phyloP scores from a whole-genome alignment of 35 echinoderm and acorn worm species.

The Diadema setosum region DNA sequence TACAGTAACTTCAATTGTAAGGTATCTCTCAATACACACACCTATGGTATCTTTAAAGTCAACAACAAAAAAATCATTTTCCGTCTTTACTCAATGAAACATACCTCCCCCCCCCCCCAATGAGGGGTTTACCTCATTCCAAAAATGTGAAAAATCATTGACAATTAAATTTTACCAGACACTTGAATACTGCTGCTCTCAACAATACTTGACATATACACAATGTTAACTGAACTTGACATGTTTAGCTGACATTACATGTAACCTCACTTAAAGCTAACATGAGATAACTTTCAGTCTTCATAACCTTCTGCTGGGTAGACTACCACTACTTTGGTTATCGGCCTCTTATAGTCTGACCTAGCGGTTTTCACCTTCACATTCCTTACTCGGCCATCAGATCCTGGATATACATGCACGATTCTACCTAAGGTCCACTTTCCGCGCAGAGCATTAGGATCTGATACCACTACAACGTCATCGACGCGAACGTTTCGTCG shows the following conservation, averaged over 20 bases:
- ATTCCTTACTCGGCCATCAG: slow-evolving; percentile 34
- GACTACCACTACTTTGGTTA: slow-evolving; percentile 29
- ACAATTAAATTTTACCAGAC: not conserved
- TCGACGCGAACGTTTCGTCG: slow-evolving; percentile 1
- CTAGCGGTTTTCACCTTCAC: slow-evolving; percentile 19
- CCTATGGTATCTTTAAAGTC: too few species aligned
- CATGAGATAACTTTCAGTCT: not conserved
- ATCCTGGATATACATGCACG: slow-evolving; percentile 40
- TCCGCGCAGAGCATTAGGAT: slow-evolving; percentile 25
- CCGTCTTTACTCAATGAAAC: too few species aligned
- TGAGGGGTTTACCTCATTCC: not conserved
- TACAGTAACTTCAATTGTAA: too few species aligned
- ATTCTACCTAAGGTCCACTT: slow-evolving; percentile 50
- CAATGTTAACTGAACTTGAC: too few species aligned
- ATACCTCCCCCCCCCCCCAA: too few species aligned
- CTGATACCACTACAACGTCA: slow-evolving; percentile 12
- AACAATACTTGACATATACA: too few species aligned
- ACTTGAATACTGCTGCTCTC: not conserved
- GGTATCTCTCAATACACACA: too few species aligned
- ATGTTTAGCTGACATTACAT: too few species aligned
- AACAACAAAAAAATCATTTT: too few species aligned
- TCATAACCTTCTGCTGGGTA: slow-evolving; percentile 53
- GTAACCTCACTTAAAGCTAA: too few species aligned
- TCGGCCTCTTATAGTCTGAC: not conserved
- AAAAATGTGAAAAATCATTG: not conserved